Conservation (phyloP, 1,140 invertebrate species). For the Drosophila takahashii region DNA sequence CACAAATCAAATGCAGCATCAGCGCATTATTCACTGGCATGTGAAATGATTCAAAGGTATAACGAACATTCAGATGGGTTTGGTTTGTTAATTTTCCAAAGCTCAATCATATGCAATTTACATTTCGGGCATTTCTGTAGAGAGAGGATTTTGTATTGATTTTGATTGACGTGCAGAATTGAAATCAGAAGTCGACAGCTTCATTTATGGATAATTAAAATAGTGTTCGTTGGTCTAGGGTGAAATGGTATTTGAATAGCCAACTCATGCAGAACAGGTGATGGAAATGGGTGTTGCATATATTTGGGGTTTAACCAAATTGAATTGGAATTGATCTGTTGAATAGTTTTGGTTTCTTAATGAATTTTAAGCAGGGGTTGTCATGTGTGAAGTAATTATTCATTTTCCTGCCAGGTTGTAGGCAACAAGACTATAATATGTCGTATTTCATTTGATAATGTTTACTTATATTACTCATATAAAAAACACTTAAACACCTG, state of each 20-base stretch:
- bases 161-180: slow-evolving; percentile 24
- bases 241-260: slow-evolving; percentile 27
- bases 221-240: background rate
- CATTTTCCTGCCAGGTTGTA: background rate
- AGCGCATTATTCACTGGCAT: slow-evolving; percentile 50
- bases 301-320: slow-evolving; percentile 9
- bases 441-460: too few relatives aligned
- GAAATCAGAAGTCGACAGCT: slow-evolving; percentile 24
- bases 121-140: slow-evolving; percentile 6
- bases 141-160: slow-evolving; percentile 18
- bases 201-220: slow-evolving; percentile 37
- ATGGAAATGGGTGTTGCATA: slow-evolving; percentile 17
- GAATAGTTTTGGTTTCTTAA: slow-evolving; percentile 5
- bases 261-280: slow-evolving; percentile 14
- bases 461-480: too few relatives aligned
- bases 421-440: too few relatives aligned
- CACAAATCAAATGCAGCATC: slow-evolving; percentile 60
- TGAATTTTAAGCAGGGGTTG: slow-evolving; percentile 9
- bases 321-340: background rate
- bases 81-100: slow-evolving; percentile 23
- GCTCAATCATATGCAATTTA: slow-evolving; percentile 15
- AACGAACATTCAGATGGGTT: slow-evolving; percentile 13
- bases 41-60: slow-evolving; percentile 17
- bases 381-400: background rate
- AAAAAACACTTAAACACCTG: too few relatives aligned